A percentile compares a stretch with the other conserved stretches of the same genome.
These are phyloP conservation scores for Uria aalge DNA, from an alignment of 2,113 vertebrate genomes.

Conservation along the genomic window DNA sequence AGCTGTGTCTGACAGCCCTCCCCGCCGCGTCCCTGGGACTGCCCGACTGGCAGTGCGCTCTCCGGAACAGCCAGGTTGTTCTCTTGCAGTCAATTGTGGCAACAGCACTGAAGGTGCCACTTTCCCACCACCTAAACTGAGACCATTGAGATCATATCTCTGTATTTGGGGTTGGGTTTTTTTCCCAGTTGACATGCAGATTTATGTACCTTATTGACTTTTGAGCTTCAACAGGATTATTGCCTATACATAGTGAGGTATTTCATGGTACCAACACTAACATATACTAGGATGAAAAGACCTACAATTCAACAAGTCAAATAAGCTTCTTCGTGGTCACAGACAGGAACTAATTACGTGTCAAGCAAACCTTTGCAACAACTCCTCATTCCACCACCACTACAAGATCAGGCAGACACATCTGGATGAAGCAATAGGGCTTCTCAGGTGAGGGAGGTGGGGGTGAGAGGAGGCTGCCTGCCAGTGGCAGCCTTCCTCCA, in stretches of 20 bases:
- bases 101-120: background rate
- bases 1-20: background rate
- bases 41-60: fast-evolving
- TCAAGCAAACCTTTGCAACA: background rate
- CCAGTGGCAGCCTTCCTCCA: background rate
- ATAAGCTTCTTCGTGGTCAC: fast-evolving
- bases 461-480: background rate
- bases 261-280: background rate
- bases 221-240: background rate
- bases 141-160: background rate
- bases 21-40: fast-evolving
- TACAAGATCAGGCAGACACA: background rate
- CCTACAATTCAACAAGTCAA: background rate
- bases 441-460: fast-evolving
- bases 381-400: fast-evolving
- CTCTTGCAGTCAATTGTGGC: fast-evolving
- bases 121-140: background rate
- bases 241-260: fast-evolving
- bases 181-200: background rate
- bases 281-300: too few species aligned
- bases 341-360: background rate
- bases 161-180: background rate
- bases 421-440: background rate
- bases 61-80: fast-evolving
- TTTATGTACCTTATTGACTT: background rate